phyloP scores from a whole-genome alignment of 1,140 invertebrate species.

The Rhagoletis pomonella region DNA sequence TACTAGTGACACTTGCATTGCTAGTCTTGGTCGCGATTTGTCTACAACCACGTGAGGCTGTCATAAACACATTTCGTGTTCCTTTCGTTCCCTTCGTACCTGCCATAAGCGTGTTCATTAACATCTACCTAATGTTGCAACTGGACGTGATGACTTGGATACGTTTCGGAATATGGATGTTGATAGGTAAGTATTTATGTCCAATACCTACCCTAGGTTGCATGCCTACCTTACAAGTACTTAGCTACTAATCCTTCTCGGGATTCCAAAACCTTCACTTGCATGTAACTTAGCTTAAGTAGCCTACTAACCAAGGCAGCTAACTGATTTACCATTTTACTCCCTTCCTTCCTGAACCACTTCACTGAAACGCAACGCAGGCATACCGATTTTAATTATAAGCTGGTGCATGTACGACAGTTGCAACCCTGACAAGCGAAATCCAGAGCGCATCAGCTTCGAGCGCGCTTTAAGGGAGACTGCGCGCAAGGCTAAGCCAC shows the following conservation, averaged over 20 bases:
- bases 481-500: neutral
- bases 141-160: constrained; percentile 83
- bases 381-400: constrained; percentile 69
- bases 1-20: constrained; percentile 62
- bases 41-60: constrained; percentile 65
- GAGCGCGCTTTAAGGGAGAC: constrained; percentile 57
- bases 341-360: constrained; percentile 43
- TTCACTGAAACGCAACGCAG: constrained; percentile 58
- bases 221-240: neutral
- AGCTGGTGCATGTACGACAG: constrained; percentile 70
- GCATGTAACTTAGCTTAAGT: constrained; percentile 33
- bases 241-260: neutral
- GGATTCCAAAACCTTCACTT: neutral
- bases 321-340: constrained; percentile 43
- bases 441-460: constrained; percentile 63
- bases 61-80: constrained; percentile 75
- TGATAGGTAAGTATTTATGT: constrained; percentile 76
- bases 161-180: constrained; percentile 83
- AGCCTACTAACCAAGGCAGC: neutral
- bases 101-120: constrained; percentile 81
- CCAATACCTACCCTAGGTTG: neutral
- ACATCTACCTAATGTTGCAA: constrained; percentile 84
- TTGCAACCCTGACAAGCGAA: constrained; percentile 63
- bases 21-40: constrained; percentile 65
- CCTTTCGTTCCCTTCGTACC: constrained; percentile 84